phyloP scores from a whole-genome alignment of 2,113 vertebrate genomes.

The Butorides virescens region DNA sequence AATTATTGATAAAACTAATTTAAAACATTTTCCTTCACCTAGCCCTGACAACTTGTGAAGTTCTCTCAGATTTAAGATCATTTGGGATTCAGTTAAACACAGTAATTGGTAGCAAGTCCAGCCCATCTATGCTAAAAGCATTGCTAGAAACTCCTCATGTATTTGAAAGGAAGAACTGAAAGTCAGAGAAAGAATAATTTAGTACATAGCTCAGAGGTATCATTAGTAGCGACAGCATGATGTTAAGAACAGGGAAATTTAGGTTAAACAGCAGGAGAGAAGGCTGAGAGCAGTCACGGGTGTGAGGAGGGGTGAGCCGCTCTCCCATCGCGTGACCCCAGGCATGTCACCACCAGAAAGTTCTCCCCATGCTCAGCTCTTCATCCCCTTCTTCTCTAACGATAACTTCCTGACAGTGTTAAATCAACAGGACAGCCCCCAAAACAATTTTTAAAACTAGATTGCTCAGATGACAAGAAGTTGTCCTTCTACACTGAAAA shows the following conservation, averaged over 20 bases:
- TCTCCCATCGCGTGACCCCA: accelerated
- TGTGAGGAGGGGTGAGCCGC: background rate
- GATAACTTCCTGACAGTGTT: background rate
- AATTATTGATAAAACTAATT: conserved; percentile 61
- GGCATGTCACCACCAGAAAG: background rate
- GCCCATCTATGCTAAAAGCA: conserved; percentile 2
- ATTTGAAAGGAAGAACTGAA: conserved; percentile 49
- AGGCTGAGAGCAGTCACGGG: background rate
- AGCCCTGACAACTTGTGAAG: conserved; percentile 2
- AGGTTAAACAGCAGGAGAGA: conserved; percentile 45
- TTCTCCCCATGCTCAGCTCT: background rate
- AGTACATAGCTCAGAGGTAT: conserved; percentile 47
- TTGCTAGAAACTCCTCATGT: conserved; percentile 21
- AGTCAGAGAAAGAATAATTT: conserved; percentile 57
- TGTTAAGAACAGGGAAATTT: conserved; percentile 43
- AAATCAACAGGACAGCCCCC: background rate
- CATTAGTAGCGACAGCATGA: conserved; percentile 10
- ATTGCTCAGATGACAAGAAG: background rate
- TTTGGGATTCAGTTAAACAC: conserved; percentile 25
- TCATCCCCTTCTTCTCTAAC: background rate
- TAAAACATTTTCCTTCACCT: conserved; percentile 35
- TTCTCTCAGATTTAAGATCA: conserved; percentile 10
- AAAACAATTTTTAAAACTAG: background rate
- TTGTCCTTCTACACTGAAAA: background rate
- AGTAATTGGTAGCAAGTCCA: conserved; percentile 40